Conservation (phyloP, 2,113 vertebrate species). For the Cebidichthys violaceus region DNA sequence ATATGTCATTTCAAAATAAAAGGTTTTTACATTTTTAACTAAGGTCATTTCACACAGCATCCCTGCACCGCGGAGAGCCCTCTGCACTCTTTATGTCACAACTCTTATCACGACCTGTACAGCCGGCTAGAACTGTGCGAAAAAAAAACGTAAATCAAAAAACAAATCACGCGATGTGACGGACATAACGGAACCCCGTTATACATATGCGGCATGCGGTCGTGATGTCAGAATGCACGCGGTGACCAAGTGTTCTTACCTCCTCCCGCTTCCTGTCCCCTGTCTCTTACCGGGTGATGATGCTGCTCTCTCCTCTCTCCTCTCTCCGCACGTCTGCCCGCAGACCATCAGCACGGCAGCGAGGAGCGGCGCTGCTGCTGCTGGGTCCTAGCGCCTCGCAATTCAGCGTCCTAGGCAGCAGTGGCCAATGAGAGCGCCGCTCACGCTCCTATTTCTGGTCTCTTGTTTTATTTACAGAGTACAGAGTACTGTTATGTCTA, state of each 20-base stretch:
- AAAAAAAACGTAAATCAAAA: not conserved
- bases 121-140: not conserved
- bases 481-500: not conserved
- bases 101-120: slow-evolving; percentile 4
- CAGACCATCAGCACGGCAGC: slow-evolving; percentile 18
- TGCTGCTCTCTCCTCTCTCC: not conserved
- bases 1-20: not conserved
- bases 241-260: slow-evolving; percentile 18
- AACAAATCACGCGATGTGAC: not conserved
- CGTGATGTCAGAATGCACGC: not conserved
- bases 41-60: not conserved
- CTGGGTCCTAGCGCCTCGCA: slow-evolving; percentile 27
- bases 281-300: not conserved
- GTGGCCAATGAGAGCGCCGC: not conserved
- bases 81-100: not conserved
- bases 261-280: not conserved
- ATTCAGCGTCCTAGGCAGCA: not conserved
- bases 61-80: not conserved
- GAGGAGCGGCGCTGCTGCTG: not conserved
- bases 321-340: slow-evolving; percentile 54
- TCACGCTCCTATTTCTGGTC: slow-evolving; percentile 1
- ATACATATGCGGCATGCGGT: not conserved
- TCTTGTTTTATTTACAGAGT: not conserved
- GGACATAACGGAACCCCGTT: not conserved
- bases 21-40: not conserved